Percentiles rank a stretch among this genome's conserved stretches.
phyloP scores from a whole-genome alignment of 2,797 vertebrate species.

The Amblyopsis hoosieri region DNA sequence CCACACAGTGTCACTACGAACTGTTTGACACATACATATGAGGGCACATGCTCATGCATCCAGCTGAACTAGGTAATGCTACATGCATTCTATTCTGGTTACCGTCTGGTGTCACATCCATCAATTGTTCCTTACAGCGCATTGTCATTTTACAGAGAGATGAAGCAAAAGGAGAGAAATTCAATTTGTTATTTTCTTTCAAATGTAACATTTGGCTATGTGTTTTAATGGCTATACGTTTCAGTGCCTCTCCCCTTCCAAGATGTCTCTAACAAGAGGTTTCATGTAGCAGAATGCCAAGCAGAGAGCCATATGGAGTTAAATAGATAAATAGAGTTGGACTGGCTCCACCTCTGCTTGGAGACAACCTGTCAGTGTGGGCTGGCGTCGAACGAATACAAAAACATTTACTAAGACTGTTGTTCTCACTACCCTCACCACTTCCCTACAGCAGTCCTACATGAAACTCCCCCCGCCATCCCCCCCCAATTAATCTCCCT shows the following conservation, averaged over 20 bases:
- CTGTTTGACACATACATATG: too few relatives aligned
- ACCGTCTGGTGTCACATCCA: too few relatives aligned
- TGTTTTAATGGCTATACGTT: not conserved
- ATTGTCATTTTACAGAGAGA: too few relatives aligned
- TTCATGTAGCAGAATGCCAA: conserved; percentile 36
- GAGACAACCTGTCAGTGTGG: conserved; percentile 32
- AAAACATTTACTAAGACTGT: conserved; percentile 37
- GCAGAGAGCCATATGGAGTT: conserved; percentile 32
- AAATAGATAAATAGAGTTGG: conserved; percentile 32
- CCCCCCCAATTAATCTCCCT: conserved; percentile 51
- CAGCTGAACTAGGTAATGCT: too few relatives aligned
- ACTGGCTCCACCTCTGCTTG: conserved; percentile 36
- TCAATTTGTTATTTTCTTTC: too few relatives aligned
- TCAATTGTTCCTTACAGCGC: too few relatives aligned
- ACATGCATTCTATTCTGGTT: too few relatives aligned
- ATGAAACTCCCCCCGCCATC: conserved; percentile 53
- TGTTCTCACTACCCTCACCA: conserved; percentile 49
- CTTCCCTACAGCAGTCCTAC: conserved; percentile 51
- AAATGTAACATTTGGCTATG: too few relatives aligned
- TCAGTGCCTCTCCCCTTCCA: conserved; percentile 22
- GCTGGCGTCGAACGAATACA: conserved; percentile 47
- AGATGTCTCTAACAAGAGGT: conserved; percentile 33
- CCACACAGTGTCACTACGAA: too few relatives aligned
- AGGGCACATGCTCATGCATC: too few relatives aligned
- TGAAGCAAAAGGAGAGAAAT: not conserved